These are phyloP conservation scores for Dipodomys merriami DNA, from an alignment of 2,113 vertebrate species.

Conservation along the genomic window DNA sequence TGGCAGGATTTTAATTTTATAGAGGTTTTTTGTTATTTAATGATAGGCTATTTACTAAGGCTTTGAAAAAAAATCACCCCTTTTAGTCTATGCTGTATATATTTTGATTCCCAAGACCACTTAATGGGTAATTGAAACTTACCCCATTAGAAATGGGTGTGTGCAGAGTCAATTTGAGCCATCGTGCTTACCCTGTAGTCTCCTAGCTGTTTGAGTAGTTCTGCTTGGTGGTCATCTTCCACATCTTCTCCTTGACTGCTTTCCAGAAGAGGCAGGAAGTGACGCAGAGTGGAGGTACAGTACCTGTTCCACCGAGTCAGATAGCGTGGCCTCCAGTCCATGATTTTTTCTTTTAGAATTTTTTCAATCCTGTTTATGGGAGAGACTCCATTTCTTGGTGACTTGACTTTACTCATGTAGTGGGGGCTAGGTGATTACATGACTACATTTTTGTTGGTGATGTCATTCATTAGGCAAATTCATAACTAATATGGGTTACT, in stretches of 20 bases:
- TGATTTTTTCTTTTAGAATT: constrained; percentile 95
- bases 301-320: constrained; percentile 98
- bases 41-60: background rate
- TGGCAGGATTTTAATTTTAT: background rate
- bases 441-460: background rate
- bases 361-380: constrained; percentile 93
- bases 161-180: too few relatives aligned
- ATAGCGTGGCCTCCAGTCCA: constrained; percentile 96
- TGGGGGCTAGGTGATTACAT: background rate
- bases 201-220: constrained; percentile 93
- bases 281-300: constrained; percentile 92
- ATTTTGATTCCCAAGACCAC: background rate
- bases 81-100: background rate
- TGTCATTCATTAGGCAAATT: background rate
- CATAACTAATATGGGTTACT: background rate
- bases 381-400: background rate
- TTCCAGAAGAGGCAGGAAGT: constrained; percentile 94
- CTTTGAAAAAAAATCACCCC: background rate
- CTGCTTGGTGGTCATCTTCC: constrained; percentile 91
- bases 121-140: background rate
- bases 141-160: background rate
- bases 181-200: constrained; percentile 90
- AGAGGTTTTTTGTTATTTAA: background rate
- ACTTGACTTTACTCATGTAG: background rate
- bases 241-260: constrained; percentile 89